phyloP scores from a whole-genome alignment of 2,113 vertebrate genomes.

The Phaethon lepturus region DNA sequence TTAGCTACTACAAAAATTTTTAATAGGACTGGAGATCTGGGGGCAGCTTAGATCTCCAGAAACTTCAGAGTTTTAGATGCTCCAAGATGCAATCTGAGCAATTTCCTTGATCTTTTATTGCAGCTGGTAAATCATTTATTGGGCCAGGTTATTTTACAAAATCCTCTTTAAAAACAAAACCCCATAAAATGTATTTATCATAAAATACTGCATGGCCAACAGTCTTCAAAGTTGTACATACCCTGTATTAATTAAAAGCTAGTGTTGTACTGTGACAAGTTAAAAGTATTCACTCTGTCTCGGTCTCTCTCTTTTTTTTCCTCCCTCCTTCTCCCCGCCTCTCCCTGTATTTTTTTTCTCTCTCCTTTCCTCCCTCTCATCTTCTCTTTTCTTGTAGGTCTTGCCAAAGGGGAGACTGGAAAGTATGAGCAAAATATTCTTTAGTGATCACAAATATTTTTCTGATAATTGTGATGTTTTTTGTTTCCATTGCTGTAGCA shows the following conservation, averaged over 20 bases:
- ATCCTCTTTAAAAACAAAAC: slow-evolving; percentile 71
- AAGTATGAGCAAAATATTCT: not conserved
- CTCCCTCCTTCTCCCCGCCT: not conserved
- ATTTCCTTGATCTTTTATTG: slow-evolving; percentile 83
- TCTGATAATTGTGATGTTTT: not conserved
- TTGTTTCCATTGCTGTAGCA: not conserved
- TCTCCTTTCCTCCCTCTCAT: not conserved
- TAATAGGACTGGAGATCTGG: slow-evolving; percentile 62
- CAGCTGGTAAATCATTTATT: slow-evolving; percentile 79
- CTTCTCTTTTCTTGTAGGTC: not conserved
- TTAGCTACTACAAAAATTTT: slow-evolving; percentile 65
- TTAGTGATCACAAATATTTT: slow-evolving; percentile 25
- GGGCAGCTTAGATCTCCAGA: slow-evolving; percentile 65
- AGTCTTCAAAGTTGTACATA: slow-evolving; percentile 68
- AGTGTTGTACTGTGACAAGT: slow-evolving; percentile 44
- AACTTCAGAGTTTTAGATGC: slow-evolving; percentile 72
- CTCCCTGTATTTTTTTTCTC: not conserved
- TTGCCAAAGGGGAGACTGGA: not conserved
- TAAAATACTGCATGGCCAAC: slow-evolving; percentile 50
- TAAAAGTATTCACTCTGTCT: slow-evolving; percentile 18
- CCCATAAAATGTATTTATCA: slow-evolving; percentile 75
- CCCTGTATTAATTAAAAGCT: slow-evolving; percentile 67
- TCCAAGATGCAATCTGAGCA: slow-evolving; percentile 76
- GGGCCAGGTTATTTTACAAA: slow-evolving; percentile 70
- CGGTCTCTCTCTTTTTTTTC: not conserved